Base-by-base conservation (phyloP, 1,140 invertebrate species). In the Brachionus rotundiformis region DNA sequence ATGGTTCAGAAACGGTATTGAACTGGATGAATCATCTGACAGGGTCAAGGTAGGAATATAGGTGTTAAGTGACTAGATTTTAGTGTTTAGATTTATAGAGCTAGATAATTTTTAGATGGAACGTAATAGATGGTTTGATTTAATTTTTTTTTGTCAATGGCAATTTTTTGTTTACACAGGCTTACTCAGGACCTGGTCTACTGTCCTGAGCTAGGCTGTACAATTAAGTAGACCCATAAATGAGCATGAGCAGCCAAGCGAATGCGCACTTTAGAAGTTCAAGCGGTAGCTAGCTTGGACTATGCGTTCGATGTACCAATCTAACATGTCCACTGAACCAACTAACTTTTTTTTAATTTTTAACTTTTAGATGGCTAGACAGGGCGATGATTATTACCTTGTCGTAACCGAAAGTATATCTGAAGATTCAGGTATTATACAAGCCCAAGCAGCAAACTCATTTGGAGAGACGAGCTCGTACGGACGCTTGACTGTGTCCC, bases 1-100 rank as follows among this genome's bases (percentile, higher is more conserved):
- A 13, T 88, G 88, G 88, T 88, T 87, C 83, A 83, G 87, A 59
- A 49, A 81, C 25, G 76, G 44, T 4, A 27, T 29, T 19, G 47
- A 79, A 39, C 13, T 79, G 59, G n/a, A 13, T 11, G 76, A 59
- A 33, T 54, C n/a, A n/a, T n/a, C 44, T 33, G 11, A 13, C 16
- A n/a, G 76, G 13, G 47, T 79, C 23, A 79, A 79, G 47, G 76
- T 79, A 19, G 7, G 76, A 27, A 16, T 59, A 31, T 77, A 39
- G 16, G 31, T 75, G 36, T 76, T 76, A 29, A 36, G 27, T 68
- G 27, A 33, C n/a, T n/a, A n/a, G n/a, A n/a, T n/a, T n/a, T 68
- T 19, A 68, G 27, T 68, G 63, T 68, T 68, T 39, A 33, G 33
- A 36, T 33, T 76, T 44, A 29, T n/a, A n/a, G n/a, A n/a, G n/a